Evolutionary conservation across 1,140 invertebrate genomes (phyloP).

Genomic region (Lasioglossum baleicum): DNA sequence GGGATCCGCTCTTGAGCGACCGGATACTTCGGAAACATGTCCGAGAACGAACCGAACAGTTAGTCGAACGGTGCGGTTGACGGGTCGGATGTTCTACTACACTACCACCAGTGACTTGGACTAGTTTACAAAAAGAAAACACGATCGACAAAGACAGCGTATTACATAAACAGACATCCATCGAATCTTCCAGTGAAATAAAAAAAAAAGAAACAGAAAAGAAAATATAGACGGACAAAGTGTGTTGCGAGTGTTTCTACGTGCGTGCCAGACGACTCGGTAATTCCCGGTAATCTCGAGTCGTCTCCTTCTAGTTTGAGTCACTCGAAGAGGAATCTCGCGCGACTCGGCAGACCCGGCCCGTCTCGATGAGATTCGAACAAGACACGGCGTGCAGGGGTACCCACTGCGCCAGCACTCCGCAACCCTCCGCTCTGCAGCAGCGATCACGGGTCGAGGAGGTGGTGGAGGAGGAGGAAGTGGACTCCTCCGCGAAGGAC

Average conservation of each 20-base stretch:
- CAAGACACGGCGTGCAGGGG: constrained; percentile 79
- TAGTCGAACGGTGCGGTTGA: background rate
- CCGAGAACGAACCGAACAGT: constrained; percentile 18
- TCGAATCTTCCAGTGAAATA: no score
- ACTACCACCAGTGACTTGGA: no score
- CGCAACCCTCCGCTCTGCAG: constrained; percentile 75
- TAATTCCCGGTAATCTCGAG: background rate
- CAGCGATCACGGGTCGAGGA: constrained; percentile 63
- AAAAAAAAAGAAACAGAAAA: no score
- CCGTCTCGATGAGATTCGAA: constrained; percentile 80
- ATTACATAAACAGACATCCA: no score
- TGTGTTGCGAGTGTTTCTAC: no score
- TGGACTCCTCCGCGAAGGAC: constrained; percentile 68
- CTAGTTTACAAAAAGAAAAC: no score
- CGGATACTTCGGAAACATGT: constrained; percentile 5
- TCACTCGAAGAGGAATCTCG: constrained; percentile 77
- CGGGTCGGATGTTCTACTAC: no score
- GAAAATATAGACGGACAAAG: no score
- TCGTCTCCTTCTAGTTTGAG: constrained; percentile 59
- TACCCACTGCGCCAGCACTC: constrained; percentile 81
- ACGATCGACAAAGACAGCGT: no score
- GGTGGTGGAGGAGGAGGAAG: constrained; percentile 65
- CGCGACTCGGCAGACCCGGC: constrained; percentile 73
- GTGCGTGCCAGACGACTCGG: no score
- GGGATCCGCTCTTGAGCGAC: constrained; percentile 26